Percentiles rank a stretch among this genome's conserved stretches.
Conservation (phyloP, 2,113 vertebrate genomes). For the Terrapene triunguis region DNA sequence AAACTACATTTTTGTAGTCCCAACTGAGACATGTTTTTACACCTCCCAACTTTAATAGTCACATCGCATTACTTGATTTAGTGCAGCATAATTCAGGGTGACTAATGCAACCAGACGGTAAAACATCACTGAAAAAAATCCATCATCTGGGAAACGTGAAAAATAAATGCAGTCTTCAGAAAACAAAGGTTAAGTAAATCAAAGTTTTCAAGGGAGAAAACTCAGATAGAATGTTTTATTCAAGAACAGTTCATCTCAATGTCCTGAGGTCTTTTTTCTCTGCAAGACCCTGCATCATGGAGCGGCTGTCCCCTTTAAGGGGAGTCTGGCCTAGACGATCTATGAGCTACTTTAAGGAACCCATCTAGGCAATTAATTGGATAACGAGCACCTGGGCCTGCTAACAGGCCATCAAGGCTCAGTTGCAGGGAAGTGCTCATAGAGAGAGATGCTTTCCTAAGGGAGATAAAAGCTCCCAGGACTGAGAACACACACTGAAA, state of each 20-base stretch:
- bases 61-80: slow-evolving; percentile 63
- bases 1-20: slow-evolving; percentile 62
- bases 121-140: slow-evolving; percentile 50
- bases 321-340: neutral
- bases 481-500: neutral
- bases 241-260: neutral
- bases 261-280: neutral
- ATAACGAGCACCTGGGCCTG: neutral
- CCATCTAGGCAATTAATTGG: neutral
- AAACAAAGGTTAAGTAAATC: slow-evolving; percentile 58
- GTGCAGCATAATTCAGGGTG: slow-evolving; percentile 64
- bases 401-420: neutral
- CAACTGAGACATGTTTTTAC: slow-evolving; percentile 66
- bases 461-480: neutral
- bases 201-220: neutral
- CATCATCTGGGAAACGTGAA: slow-evolving; percentile 43
- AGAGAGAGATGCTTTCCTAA: neutral
- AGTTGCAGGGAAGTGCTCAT: neutral
- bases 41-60: slow-evolving; percentile 66
- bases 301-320: neutral
- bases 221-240: neutral
- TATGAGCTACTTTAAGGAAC: neutral
- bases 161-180: slow-evolving; percentile 42
- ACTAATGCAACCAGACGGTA: slow-evolving; percentile 55
- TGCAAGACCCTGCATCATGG: neutral